Percentiles rank a stretch among this genome's conserved stretches.
These are phyloP conservation scores for Falco peregrinus DNA, from an alignment of 2,797 vertebrate species.

Conservation along the genomic window DNA sequence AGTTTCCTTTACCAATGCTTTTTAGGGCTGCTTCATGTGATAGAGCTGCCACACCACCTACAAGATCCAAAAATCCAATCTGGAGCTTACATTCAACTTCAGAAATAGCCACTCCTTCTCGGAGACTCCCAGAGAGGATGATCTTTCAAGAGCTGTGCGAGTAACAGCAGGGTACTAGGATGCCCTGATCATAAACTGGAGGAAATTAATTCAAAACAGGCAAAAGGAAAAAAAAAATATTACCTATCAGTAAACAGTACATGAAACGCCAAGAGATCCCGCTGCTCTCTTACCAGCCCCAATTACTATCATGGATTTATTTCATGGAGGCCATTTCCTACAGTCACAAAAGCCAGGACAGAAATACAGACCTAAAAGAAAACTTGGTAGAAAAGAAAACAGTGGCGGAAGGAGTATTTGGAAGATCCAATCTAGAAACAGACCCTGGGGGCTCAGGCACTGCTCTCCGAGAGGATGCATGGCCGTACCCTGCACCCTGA, in stretches of 20 bases:
- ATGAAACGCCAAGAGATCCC: background rate
- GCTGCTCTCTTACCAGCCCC: background rate
- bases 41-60: background rate
- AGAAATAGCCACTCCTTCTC: background rate
- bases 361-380: background rate
- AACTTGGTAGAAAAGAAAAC: background rate
- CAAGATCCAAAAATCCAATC: background rate
- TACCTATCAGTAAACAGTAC: background rate
- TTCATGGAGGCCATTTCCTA: background rate
- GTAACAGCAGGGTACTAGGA: background rate
- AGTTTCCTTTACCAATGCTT: background rate
- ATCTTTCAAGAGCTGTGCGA: background rate
- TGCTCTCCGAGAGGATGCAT: rapidly evolving
- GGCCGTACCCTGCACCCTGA: rapidly evolving
- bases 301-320: background rate
- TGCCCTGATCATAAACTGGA: background rate
- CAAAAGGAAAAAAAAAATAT: background rate
- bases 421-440: background rate
- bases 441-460: rapidly evolving
- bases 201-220: background rate
- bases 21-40: background rate
- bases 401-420: background rate
- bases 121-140: background rate
- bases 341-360: background rate
- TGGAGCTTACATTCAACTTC: background rate